A percentile compares a stretch with the other conserved stretches of the same genome.
Conservation (phyloP, 1,140 invertebrate species). For the Catajapyx aquilonaris region DNA sequence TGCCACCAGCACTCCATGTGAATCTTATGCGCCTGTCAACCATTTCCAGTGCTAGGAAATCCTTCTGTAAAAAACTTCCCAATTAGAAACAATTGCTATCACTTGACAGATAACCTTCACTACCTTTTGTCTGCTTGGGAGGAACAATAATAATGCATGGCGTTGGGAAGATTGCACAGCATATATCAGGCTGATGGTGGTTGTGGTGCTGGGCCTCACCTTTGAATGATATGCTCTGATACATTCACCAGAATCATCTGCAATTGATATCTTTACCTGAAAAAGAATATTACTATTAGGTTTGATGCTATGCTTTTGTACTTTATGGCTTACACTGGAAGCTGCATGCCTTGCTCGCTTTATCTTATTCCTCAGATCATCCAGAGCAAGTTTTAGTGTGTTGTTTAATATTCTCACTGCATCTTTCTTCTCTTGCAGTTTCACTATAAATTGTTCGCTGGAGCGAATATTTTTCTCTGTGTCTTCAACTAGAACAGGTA, state of each 20-base stretch:
- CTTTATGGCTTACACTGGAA: slow-evolving; percentile 38
- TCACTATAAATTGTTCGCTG: background rate
- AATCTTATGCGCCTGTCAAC: slow-evolving; percentile 48
- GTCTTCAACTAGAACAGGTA: background rate
- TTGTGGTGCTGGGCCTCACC: slow-evolving; percentile 43
- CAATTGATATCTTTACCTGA: slow-evolving; percentile 2
- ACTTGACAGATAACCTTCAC: slow-evolving; percentile 10
- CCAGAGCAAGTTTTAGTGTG: slow-evolving; percentile 17
- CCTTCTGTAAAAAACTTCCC: slow-evolving; percentile 18
- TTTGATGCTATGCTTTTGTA: background rate
- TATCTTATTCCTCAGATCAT: slow-evolving; percentile 47
- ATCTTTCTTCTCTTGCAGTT: background rate
- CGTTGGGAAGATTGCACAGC: slow-evolving; percentile 33
- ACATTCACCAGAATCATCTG: slow-evolving; percentile 28
- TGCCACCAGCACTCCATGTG: slow-evolving; percentile 53
- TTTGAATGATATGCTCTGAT: slow-evolving; percentile 42
- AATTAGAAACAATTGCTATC: too few species aligned
- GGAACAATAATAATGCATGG: slow-evolving; percentile 41
- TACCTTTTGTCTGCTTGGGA: slow-evolving; percentile 34
- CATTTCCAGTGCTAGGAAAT: slow-evolving; percentile 62
- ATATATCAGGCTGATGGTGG: slow-evolving; percentile 40
- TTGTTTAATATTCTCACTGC: background rate
- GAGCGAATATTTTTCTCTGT: background rate
- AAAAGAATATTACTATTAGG: slow-evolving; percentile 4
- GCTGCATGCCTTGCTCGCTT: slow-evolving; percentile 55